These are phyloP conservation scores for Tupiocoris notatus DNA, from an alignment of 2,888 invertebrate genomes.

Conservation along the genomic window DNA sequence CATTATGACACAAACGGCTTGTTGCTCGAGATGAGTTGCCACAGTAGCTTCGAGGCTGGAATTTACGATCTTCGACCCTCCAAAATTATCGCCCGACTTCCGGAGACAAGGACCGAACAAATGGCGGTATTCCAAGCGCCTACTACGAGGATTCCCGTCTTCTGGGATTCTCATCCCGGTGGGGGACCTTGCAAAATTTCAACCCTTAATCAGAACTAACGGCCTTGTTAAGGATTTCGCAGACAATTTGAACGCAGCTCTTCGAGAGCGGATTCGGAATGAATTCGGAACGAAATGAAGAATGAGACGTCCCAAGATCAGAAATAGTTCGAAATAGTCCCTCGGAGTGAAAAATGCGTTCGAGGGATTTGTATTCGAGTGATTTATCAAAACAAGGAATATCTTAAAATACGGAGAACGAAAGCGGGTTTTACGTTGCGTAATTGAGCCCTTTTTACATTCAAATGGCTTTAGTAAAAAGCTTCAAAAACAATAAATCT, in stretches of 20 bases:
- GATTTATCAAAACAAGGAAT: no score
- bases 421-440: no score
- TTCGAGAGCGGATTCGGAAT: no score
- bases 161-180: not conserved
- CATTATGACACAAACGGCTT: not conserved
- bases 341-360: no score
- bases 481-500: no score
- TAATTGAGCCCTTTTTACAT: no score
- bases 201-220: not conserved
- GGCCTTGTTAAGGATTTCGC: not conserved
- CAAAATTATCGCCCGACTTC: not conserved
- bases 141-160: not conserved
- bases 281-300: no score
- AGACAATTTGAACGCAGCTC: not conserved
- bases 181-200: not conserved
- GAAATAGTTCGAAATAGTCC: no score
- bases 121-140: not conserved
- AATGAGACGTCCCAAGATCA: no score
- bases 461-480: no score
- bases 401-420: no score
- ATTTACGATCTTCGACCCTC: not conserved
- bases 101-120: not conserved
- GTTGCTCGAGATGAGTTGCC: not conserved
- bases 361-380: no score
- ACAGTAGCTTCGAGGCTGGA: not conserved